Evolutionary conservation across 1,140 invertebrate species (phyloP), one percentile per base, ranked within the genome.

Genomic region (Drosophila busckii): DNA sequence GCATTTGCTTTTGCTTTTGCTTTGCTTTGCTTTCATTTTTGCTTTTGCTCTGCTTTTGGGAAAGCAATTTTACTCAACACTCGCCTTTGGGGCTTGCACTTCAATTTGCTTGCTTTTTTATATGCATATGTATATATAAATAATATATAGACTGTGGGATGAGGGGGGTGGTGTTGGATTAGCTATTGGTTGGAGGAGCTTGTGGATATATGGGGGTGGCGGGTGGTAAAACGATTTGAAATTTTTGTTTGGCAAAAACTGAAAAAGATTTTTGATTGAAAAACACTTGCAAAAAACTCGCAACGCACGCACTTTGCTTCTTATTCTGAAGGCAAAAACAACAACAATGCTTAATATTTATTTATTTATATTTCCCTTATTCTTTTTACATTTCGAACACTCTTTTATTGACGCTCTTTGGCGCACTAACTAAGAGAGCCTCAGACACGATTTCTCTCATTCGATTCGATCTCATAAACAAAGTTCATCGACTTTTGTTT

Each of bases 211-310:
- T n/a, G n/a, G n/a, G n/a, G n/a, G n/a, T n/a, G n/a, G n/a, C n/a
- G n/a, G n/a, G n/a, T n/a, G 19, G 28, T 19, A 46, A 48, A 67
- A 68, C 52, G 45, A 9, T 56, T 73, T 48, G 52, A 66, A 61
- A 56, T 62, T 56, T 69, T 67, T 70, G 60, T 64, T 54, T 54
- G 56, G 49, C 70, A 70, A 66, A n/a, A 75, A 73, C 45, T 52
- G 53, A 70, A 66, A 61, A 83, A 55, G 42, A 63, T 82, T 73
- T 69, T n/a, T n/a, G n/a, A n/a, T n/a, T 62, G 75, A 82, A 82
- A 82, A 82, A 82, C 75, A 82, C 75, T 82, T 82, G 52, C 34
- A 83, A 78, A 78, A 82, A 82, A 82, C 75, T 82, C 75, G 66
- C n/a, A n/a, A 66, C 62, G 66, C 71, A 54, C 71, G 59, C 75